Evolutionary conservation across 1,140 invertebrate genomes (phyloP).

Genomic region (Ditylenchus dipsaci): DNA sequence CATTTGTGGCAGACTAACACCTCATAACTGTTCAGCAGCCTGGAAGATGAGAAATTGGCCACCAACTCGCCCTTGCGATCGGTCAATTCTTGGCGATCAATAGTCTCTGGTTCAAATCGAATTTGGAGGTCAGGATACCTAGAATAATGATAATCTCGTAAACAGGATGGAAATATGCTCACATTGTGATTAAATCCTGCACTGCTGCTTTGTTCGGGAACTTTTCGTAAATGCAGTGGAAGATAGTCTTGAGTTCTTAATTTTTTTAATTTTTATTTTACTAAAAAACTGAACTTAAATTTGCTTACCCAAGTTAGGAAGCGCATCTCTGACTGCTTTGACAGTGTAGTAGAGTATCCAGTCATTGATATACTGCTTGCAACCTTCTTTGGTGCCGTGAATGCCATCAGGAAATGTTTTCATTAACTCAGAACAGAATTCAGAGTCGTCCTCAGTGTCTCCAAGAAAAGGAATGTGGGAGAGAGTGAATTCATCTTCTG

Average conservation of each 20-base stretch:
- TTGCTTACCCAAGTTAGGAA: neutral
- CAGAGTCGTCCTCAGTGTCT: constrained; percentile 36
- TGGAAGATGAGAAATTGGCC: constrained; percentile 29
- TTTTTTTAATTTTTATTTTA: neutral
- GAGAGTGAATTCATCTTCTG: constrained; percentile 43
- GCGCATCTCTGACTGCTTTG: constrained; percentile 7
- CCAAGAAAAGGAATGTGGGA: constrained; percentile 48
- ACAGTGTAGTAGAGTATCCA: constrained; percentile 40
- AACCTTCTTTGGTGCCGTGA: constrained; percentile 40
- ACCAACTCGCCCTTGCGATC: constrained; percentile 36
- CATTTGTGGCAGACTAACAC: constrained; percentile 38
- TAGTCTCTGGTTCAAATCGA: constrained; percentile 39
- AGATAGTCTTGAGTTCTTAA: constrained; percentile 26
- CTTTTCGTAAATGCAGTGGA: constrained; percentile 25
- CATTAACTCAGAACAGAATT: constrained; percentile 34
- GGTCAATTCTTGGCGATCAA: constrained; percentile 28
- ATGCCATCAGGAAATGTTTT: constrained; percentile 46
- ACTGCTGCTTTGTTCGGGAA: constrained; percentile 40
- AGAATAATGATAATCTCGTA: constrained; percentile 6
- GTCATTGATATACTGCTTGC: constrained; percentile 45
- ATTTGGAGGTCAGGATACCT: constrained; percentile 38
- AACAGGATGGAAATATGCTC: constrained; percentile 4
- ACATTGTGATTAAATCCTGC: constrained; percentile 21
- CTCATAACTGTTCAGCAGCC: constrained; percentile 42
- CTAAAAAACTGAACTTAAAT: neutral